Conservation (phyloP, 2,797 vertebrate species). For the Paguma larvata region DNA sequence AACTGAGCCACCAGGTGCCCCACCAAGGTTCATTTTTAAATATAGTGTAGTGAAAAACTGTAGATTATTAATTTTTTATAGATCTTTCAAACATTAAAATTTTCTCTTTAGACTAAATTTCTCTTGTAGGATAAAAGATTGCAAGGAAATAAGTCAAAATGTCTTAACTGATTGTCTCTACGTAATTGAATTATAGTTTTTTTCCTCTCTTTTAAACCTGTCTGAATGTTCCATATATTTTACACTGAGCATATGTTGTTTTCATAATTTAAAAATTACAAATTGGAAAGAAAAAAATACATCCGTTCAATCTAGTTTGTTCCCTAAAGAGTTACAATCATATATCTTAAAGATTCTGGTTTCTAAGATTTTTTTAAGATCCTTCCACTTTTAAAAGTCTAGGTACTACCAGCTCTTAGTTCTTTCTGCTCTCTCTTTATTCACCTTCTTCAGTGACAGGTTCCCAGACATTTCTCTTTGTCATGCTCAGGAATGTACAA, state of each 20-base stretch:
- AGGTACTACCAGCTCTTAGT: not conserved
- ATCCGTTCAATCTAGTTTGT: not conserved
- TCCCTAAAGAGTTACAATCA: not conserved
- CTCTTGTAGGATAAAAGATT: slow-evolving; percentile 5
- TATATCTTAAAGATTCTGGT: slow-evolving; percentile 13
- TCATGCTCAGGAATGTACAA: not conserved
- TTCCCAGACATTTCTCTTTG: slow-evolving; percentile 28
- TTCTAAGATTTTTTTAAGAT: slow-evolving; percentile 49
- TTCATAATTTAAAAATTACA: slow-evolving; percentile 51
- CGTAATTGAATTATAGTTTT: not conserved
- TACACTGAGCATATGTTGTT: not conserved
- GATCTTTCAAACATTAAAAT: slow-evolving; percentile 17
- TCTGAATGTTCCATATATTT: not conserved
- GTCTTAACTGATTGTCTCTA: not conserved
- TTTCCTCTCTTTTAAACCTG: not conserved
- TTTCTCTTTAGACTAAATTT: slow-evolving; percentile 41
- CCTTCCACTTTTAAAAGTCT: slow-evolving; percentile 8
- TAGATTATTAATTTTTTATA: slow-evolving; percentile 47
- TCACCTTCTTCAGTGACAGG: not conserved
- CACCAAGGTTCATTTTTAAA: slow-evolving; percentile 15
- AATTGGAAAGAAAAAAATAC: slow-evolving; percentile 4
- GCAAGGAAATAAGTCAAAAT: not conserved
- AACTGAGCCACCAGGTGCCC: no score
- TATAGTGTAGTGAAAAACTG: slow-evolving; percentile 34
- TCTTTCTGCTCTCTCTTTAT: slow-evolving; percentile 12